These are phyloP conservation scores for Limnephilus marmoratus DNA, from an alignment of 2,888 invertebrate species.

Conservation along the genomic window DNA sequence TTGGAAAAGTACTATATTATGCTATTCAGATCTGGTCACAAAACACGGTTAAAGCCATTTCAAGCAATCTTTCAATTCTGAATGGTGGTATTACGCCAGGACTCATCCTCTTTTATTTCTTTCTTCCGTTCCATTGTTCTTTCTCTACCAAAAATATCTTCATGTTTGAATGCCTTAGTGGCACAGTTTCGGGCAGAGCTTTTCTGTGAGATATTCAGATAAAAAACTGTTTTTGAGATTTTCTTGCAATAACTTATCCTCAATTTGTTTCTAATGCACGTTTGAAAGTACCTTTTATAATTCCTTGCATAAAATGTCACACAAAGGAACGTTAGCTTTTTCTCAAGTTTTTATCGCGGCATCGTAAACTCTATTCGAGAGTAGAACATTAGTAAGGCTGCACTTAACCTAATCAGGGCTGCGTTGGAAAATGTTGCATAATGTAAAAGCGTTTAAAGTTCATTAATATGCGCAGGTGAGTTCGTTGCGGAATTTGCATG, in stretches of 20 bases:
- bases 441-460: background rate
- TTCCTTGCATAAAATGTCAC: background rate
- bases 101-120: no score
- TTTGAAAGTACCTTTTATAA: background rate
- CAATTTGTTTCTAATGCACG: background rate
- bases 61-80: no score
- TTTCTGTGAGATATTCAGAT: background rate
- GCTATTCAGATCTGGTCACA: no score
- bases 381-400: background rate
- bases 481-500: background rate
- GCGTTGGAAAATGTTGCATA: background rate
- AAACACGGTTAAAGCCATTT: no score
- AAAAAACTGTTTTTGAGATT: background rate
- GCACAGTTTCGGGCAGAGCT: no score
- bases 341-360: background rate
- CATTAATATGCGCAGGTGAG: background rate
- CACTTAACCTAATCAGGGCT: background rate
- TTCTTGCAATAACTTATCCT: background rate
- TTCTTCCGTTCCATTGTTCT: no score
- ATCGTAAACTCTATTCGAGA: background rate
- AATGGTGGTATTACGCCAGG: no score
- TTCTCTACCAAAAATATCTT: no score
- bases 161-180: no score
- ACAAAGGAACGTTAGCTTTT: background rate
- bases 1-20: no score